phyloP scores from a whole-genome alignment of 2,888 invertebrate species.

The Leucoptera coffeella region DNA sequence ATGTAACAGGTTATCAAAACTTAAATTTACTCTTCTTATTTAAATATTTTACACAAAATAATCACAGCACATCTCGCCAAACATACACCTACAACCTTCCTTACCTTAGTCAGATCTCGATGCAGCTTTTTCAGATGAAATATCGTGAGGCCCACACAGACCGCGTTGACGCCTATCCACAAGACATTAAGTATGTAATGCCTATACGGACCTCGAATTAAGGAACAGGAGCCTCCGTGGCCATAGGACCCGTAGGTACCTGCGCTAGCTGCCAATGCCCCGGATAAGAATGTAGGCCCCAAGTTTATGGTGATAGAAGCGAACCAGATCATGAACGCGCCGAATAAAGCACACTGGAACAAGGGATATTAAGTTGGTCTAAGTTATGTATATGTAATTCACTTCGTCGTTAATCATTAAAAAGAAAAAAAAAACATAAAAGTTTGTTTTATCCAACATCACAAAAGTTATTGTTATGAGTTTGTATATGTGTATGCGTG shows the following conservation, averaged over 20 bases:
- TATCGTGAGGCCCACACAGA: constrained; percentile 77
- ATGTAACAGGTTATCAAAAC: no score
- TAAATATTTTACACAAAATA: no score
- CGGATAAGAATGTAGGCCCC: constrained; percentile 80
- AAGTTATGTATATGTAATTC: no score
- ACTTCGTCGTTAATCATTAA: no score
- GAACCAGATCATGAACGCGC: constrained; percentile 91
- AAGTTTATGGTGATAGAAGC: constrained; percentile 86
- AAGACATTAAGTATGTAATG: constrained; percentile 87
- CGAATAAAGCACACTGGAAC: constrained; percentile 80
- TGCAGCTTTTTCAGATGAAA: constrained; percentile 80
- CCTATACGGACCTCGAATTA: constrained; percentile 80
- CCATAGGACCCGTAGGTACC: constrained; percentile 64
- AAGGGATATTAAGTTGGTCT: no score
- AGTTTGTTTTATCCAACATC: no score
- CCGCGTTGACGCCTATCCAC: constrained; percentile 84
- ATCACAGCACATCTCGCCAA: no score
- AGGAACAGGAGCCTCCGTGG: constrained; percentile 72
- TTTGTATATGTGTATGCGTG: no score
- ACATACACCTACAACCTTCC: no score
- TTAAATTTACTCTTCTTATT: no score
- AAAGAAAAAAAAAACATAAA: no score
- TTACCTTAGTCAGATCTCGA: constrained; percentile 68
- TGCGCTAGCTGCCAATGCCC: constrained; percentile 75
- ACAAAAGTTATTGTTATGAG: no score